A percentile compares a stretch with the other conserved stretches of the same genome.
Conservation (phyloP, 2,113 vertebrate genomes). For the Mormoops blainvillei region DNA sequence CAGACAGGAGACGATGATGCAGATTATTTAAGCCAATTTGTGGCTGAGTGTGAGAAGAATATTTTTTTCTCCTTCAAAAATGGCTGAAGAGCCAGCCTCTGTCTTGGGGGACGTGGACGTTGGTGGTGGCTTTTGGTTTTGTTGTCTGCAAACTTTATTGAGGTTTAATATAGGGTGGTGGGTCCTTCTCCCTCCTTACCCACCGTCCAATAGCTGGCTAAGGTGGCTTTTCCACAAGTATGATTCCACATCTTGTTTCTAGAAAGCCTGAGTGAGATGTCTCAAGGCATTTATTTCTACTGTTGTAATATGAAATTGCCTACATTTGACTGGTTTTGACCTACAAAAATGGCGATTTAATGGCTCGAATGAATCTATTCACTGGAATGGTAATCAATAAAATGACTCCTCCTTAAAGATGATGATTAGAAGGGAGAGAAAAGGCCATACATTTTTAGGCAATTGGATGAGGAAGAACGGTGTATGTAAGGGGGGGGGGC, state of each 20-base stretch:
- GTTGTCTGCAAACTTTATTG: not conserved
- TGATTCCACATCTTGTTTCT: not conserved
- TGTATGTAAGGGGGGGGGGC: not conserved
- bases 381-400: not conserved
- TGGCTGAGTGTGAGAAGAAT: not conserved
- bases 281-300: not conserved
- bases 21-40: conserved; percentile 37
- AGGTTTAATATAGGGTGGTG: not conserved
- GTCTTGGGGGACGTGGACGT: accelerated
- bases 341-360: not conserved
- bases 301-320: not conserved
- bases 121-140: not conserved
- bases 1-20: not conserved
- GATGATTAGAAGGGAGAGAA: not conserved
- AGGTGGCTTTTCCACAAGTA: not conserved
- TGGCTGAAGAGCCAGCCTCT: not conserved
- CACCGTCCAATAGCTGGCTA: not conserved
- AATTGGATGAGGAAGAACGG: not conserved
- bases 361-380: not conserved
- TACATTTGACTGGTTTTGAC: not conserved
- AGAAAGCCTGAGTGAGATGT: not conserved
- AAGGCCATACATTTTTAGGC: not conserved
- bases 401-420: not conserved
- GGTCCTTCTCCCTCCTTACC: not conserved
- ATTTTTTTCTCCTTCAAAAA: not conserved